These are phyloP conservation scores for Oenanthe melanoleuca DNA, from an alignment of 2,113 vertebrate species.

Conservation along the genomic window DNA sequence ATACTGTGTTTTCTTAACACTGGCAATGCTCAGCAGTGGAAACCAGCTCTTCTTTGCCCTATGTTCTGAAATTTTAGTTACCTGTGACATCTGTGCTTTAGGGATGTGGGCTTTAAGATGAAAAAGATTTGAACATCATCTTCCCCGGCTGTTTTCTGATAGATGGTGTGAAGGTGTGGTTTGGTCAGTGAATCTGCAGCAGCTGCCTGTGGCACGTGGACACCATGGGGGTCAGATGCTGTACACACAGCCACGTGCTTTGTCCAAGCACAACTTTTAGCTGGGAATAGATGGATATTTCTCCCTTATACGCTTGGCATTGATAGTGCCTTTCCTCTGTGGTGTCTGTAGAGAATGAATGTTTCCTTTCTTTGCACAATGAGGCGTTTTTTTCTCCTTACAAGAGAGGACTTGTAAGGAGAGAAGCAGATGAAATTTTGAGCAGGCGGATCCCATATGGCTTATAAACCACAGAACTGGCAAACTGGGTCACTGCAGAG, in stretches of 20 bases:
- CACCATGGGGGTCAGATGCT: background rate
- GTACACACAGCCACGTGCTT: background rate
- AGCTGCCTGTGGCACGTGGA: background rate
- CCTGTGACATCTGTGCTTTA: background rate
- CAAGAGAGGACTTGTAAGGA: conserved; percentile 18
- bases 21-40: background rate
- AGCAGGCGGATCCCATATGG: background rate
- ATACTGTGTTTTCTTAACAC: background rate
- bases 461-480: background rate
- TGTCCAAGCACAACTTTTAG: background rate
- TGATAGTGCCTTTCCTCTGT: background rate
- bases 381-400: background rate
- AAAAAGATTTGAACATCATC: background rate
- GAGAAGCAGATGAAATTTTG: conserved; percentile 33
- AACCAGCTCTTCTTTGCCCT: background rate
- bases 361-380: conserved; percentile 13
- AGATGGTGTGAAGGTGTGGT: background rate
- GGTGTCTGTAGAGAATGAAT: background rate
- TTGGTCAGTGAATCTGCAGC: background rate
- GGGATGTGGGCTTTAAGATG: background rate
- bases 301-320: background rate
- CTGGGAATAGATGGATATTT: background rate
- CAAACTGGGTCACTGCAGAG: conserved; percentile 25
- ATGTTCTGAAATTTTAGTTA: background rate
- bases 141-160: background rate